Evolutionary conservation across 2,797 vertebrate genomes (phyloP).

Genomic region (Mormyrus proboscirostris): DNA sequence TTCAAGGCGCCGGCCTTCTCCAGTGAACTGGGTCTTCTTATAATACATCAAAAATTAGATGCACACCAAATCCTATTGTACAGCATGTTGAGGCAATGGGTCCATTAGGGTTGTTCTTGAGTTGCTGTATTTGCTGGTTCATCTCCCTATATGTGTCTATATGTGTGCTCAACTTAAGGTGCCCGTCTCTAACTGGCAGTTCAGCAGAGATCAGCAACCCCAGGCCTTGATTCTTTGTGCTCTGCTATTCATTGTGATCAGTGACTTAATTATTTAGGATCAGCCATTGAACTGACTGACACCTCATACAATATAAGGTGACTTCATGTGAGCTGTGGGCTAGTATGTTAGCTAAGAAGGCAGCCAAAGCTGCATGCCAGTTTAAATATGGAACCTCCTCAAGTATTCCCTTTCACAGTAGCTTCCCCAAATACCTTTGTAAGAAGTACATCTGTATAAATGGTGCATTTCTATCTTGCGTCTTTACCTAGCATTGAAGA

Average conservation of each 20-base stretch:
- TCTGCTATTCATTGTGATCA: neutral
- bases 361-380: neutral
- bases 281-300: neutral
- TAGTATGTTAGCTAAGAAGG: neutral
- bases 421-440: neutral
- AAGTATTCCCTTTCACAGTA: neutral
- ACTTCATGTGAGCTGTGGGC: neutral
- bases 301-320: neutral
- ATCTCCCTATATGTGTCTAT: neutral
- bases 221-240: neutral
- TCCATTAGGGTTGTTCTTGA: neutral
- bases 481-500: neutral
- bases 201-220: neutral
- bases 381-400: neutral
- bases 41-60: neutral
- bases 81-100: neutral
- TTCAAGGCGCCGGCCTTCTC: neutral
- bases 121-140: neutral
- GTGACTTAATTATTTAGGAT: neutral
- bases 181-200: neutral
- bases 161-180: neutral
- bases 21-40: neutral
- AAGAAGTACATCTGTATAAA: neutral
- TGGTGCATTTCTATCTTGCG: neutral
- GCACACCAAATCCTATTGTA: neutral